Percentiles rank a stretch among this genome's conserved stretches.
phyloP scores from a whole-genome alignment of 1,140 invertebrate species.

The Cyclargus thomasi region DNA sequence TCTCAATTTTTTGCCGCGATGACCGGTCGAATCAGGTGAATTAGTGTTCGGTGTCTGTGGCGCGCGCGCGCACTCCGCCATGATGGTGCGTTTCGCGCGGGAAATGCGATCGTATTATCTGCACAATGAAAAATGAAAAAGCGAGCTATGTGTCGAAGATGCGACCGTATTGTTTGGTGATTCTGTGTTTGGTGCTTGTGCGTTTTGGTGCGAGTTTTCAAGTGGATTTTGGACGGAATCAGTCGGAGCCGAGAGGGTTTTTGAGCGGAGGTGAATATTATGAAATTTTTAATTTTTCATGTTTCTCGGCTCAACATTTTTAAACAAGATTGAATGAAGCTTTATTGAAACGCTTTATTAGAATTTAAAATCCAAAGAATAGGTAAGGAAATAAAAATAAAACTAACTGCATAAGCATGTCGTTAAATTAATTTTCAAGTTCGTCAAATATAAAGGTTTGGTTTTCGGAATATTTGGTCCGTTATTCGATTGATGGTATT shows the following conservation, averaged over 20 bases:
- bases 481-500: too few relatives aligned
- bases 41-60: neutral
- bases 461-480: too few relatives aligned
- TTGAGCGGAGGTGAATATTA: neutral
- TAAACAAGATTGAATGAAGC: too few relatives aligned
- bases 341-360: too few relatives aligned
- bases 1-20: neutral
- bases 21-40: slow-evolving; percentile 6
- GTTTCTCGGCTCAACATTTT: too few relatives aligned
- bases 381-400: too few relatives aligned
- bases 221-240: neutral
- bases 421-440: too few relatives aligned
- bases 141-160: slow-evolving; percentile 1
- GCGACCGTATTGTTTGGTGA: neutral
- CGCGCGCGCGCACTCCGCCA: neutral
- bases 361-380: too few relatives aligned
- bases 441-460: too few relatives aligned
- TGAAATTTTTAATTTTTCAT: neutral
- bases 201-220: neutral
- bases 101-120: neutral
- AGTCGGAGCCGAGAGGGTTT: neutral
- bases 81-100: neutral
- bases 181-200: neutral
- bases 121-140: neutral
- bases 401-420: too few relatives aligned